Base-by-base conservation (phyloP, 2,888 invertebrate genomes). In the Zhuqinia jingwanae region DNA sequence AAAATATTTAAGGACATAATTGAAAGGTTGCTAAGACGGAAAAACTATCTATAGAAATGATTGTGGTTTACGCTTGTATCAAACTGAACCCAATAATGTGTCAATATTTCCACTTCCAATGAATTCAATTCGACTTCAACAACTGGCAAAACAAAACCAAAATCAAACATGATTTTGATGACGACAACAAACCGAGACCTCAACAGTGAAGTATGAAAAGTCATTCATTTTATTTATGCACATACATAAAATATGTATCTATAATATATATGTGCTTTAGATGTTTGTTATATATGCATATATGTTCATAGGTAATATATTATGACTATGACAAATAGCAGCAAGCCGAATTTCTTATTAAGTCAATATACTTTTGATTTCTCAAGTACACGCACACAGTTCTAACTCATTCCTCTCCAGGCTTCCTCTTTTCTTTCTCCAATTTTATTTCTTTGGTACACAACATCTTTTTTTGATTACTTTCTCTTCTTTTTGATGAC, bases 401-500 rank as follows among this genome's bases (percentile, higher is more conserved):
- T 13, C 17, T 22, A 30, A 50, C 50, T 73, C 47, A 6, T 13
- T 25, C 36, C n/a, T 60, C n/a, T n/a, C 13, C 11, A 13, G n/a
- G 17, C 15, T 8, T 10, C 30, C 36, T 30, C 5, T 73, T 25
- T 58, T 45, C 17, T 68, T n/a, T 68, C 50, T 50, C 27, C 58
- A 56, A 36, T 20, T 22, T 42, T 42, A 42, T 76, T 76, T 58
- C 36, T 58, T 58, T 17, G 22, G 22, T 53, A 53, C 20, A 73
- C 50, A 53, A 1, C 75, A 53, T 56, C 56, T 50, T 81, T n/a
- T n/a, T 60, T 73, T 73, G 73, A 81, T 81, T 60, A 73, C 82
- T 75, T 75, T 63, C 75, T 47, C 47, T 60, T 70, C 22, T 80
- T 80, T n/a, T 80, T 80, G 82, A 82, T 82, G 73, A 75, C 63